Conservation (phyloP, 2,797 vertebrate species). For the Poeciliopsis paucimaculata region DNA sequence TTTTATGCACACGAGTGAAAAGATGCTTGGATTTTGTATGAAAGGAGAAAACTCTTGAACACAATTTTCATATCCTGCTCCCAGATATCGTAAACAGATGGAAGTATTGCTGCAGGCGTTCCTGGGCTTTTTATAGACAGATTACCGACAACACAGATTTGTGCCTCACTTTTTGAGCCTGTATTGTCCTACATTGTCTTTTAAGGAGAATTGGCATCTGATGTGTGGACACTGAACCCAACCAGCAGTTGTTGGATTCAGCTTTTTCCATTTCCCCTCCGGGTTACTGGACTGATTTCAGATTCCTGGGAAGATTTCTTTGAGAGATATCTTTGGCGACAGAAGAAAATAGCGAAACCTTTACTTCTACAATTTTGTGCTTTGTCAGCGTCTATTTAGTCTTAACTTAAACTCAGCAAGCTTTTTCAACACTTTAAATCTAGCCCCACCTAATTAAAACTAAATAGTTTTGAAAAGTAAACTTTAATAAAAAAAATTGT, state of each 20-base stretch:
- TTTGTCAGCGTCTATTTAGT: background rate
- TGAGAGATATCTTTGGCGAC: background rate
- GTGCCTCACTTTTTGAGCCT: slow-evolving; percentile 45
- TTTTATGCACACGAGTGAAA: background rate
- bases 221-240: slow-evolving; percentile 16
- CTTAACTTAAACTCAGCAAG: too few relatives aligned
- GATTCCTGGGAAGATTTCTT: slow-evolving; percentile 17
- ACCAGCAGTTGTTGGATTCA: slow-evolving; percentile 34
- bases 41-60: background rate
- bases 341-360: background rate
- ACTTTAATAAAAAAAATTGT: too few relatives aligned
- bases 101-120: background rate
- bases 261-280: slow-evolving; percentile 16
- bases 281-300: slow-evolving; percentile 20
- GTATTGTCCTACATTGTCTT: slow-evolving; percentile 27
- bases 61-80: slow-evolving; percentile 2
- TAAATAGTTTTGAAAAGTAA: too few relatives aligned
- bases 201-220: slow-evolving; percentile 43
- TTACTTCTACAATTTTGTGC: background rate
- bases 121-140: background rate
- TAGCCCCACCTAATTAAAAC: too few relatives aligned
- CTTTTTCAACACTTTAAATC: too few relatives aligned
- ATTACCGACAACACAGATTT: background rate
- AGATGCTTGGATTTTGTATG: background rate
- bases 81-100: background rate